A percentile compares a stretch with the other conserved stretches of the same genome.
Conservation (phyloP, 2,797 vertebrate genomes). For the Orientallactaga sibirica region DNA sequence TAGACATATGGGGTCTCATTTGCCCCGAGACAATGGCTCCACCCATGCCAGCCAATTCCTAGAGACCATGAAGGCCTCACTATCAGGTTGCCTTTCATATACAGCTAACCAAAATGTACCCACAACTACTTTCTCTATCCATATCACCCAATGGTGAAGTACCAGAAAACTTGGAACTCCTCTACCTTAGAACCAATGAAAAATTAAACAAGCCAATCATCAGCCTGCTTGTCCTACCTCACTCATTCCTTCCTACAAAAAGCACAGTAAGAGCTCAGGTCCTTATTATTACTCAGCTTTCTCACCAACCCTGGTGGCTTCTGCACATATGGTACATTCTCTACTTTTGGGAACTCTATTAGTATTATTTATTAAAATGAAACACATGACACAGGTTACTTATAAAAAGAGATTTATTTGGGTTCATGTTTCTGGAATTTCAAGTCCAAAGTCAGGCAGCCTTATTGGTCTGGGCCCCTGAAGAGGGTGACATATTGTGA, state of each 20-base stretch:
- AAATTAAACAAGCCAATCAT: not conserved
- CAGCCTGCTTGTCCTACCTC: not conserved
- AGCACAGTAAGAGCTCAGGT: not conserved
- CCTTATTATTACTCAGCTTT: not conserved
- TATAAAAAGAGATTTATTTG: not conserved
- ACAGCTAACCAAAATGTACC: not conserved
- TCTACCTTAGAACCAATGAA: not conserved
- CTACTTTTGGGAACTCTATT: not conserved
- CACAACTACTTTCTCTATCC: not conserved
- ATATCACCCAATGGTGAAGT: not conserved
- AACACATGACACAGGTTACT: not conserved
- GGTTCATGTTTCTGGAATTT: not conserved
- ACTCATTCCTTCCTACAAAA: not conserved
- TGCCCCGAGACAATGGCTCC: not conserved
- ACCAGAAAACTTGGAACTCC: not conserved
- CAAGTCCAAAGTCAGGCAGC: not conserved
- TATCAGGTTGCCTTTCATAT: not conserved
- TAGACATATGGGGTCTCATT: not conserved
- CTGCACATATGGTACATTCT: fast-evolving
- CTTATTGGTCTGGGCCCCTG: no score
- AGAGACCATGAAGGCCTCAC: not conserved
- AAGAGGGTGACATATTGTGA: not conserved
- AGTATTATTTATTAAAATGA: not conserved
- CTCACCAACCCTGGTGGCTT: not conserved
- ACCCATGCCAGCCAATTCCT: not conserved